A percentile compares a stretch with the other conserved stretches of the same genome.
Conservation (phyloP, 2,888 invertebrate genomes). For the Malthinus seriepunctatus region DNA sequence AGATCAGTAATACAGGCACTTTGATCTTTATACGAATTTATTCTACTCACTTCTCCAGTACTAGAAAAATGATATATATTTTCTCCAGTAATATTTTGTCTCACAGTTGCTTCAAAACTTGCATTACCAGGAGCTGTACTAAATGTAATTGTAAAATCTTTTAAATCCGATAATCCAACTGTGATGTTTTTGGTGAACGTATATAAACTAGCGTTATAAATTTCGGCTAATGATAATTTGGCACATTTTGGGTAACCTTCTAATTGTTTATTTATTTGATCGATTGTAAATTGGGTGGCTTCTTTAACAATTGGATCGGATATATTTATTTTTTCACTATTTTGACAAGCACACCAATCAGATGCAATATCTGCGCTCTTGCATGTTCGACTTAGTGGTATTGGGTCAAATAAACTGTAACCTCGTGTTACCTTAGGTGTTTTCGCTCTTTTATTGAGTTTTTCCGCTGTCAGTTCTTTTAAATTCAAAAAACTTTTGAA, state of each 20-base stretch:
- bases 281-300: constrained; percentile 65
- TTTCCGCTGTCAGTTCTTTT: constrained; percentile 53
- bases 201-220: constrained; percentile 71
- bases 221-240: constrained; percentile 61
- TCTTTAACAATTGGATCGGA: constrained; percentile 60
- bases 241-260: constrained; percentile 67
- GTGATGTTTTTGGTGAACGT: constrained; percentile 51
- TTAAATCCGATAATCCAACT: constrained; percentile 54
- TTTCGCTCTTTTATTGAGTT: constrained; percentile 50
- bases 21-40: constrained; percentile 80
- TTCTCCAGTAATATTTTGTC: constrained; percentile 43
- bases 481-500: constrained; percentile 68
- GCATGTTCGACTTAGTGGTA: constrained; percentile 76
- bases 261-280: constrained; percentile 67
- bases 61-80: constrained; percentile 55
- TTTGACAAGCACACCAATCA: constrained; percentile 89
- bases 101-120: constrained; percentile 79
- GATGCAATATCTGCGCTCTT: constrained; percentile 74
- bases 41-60: constrained; percentile 74
- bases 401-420: constrained; percentile 76
- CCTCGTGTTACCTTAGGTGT: constrained; percentile 55
- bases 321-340: constrained; percentile 60
- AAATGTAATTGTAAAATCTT: constrained; percentile 67
- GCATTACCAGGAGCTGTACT: constrained; percentile 70
- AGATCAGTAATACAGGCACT: constrained; percentile 77